These are phyloP conservation scores for Lagria hirta DNA, from an alignment of 2,888 invertebrate genomes.

Conservation along the genomic window DNA sequence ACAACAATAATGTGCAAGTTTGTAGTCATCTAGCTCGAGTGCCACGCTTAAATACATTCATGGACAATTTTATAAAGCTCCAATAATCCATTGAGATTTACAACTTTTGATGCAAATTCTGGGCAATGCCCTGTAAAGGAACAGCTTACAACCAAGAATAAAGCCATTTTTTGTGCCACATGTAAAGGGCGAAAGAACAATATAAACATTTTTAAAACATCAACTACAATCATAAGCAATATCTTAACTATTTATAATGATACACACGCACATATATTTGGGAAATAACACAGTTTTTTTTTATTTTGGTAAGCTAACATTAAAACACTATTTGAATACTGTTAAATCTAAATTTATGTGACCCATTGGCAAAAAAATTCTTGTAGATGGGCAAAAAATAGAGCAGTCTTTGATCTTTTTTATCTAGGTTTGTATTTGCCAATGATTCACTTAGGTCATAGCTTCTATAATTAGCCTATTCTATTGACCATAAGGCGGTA, in stretches of 20 bases:
- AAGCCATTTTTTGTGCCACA: slow-evolving; percentile 20
- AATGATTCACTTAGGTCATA: slow-evolving; percentile 17
- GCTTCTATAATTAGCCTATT: slow-evolving; percentile 21
- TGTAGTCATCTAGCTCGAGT: slow-evolving; percentile 12
- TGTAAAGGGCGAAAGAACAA: slow-evolving; percentile 1
- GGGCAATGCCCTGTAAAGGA: no score
- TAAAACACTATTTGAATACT: slow-evolving; percentile 8
- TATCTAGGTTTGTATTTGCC: slow-evolving; percentile 12
- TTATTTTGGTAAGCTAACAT: slow-evolving; percentile 6
- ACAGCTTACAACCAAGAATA: slow-evolving; percentile 19
- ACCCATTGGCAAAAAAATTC: slow-evolving; percentile 18
- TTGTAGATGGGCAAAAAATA: slow-evolving; percentile 29
- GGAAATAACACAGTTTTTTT: slow-evolving; percentile 3
- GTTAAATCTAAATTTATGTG: slow-evolving; percentile 14
- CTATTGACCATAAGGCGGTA: slow-evolving; percentile 42
- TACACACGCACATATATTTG: slow-evolving; percentile 7
- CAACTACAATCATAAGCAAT: slow-evolving; percentile 22
- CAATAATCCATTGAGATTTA: no score
- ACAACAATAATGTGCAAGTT: slow-evolving; percentile 25
- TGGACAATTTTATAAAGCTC: no score
- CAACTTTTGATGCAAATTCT: no score
- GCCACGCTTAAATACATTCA: slow-evolving; percentile 15
- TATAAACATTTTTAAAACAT: slow-evolving; percentile 19
- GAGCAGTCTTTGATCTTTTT: slow-evolving; percentile 26
- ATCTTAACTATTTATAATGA: no score